Evolutionary conservation across 2,113 vertebrate species (phyloP).

Genomic region (Lucifuga dentata): DNA sequence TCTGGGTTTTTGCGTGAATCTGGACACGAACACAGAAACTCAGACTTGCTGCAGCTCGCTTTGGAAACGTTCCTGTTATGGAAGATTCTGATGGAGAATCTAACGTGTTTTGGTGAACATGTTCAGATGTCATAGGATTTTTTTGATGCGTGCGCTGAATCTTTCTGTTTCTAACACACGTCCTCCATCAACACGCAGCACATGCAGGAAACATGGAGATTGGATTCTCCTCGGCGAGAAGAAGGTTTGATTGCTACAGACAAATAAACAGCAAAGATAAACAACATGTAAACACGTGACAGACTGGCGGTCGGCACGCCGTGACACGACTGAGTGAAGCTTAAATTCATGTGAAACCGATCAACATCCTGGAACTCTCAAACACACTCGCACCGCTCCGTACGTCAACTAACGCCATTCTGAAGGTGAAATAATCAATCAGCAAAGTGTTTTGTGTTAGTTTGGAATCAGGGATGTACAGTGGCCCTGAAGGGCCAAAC

Average conservation of each 20-base stretch:
- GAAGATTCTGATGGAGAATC: neutral
- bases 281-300: constrained; percentile 60
- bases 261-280: constrained; percentile 3
- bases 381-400: no score
- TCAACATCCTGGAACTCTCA: neutral
- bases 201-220: neutral
- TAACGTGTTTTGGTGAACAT: neutral
- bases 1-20: no score
- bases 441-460: no score
- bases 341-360: neutral
- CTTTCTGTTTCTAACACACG: constrained; percentile 7
- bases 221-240: neutral
- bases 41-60: no score
- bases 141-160: neutral
- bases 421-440: no score
- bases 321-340: no score
- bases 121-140: constrained; percentile 25
- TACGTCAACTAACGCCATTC: no score
- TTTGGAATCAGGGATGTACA: no score
- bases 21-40: no score
- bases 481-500: no score
- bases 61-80: no score
- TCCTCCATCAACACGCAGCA: no score
- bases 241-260: constrained; percentile 45
- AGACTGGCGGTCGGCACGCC: constrained; percentile 26